Percentiles rank a stretch among this genome's conserved stretches.
phyloP scores from a whole-genome alignment of 2,888 invertebrate genomes.

The Spodoptera exigua region DNA sequence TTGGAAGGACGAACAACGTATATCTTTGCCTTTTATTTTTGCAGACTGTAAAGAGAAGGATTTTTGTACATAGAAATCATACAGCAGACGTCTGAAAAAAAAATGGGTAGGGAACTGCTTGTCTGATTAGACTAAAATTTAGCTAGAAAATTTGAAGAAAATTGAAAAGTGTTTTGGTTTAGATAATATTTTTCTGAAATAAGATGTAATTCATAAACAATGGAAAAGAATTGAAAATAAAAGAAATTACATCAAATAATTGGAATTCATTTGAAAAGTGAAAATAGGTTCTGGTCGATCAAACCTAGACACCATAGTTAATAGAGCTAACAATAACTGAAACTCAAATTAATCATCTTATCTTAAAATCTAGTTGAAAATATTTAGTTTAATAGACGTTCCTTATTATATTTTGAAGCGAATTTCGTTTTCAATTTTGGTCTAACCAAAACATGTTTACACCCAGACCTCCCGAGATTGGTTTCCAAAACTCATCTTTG shows the following conservation, averaged over 20 bases:
- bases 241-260: no score
- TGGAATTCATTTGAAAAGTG: no score
- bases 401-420: constrained; percentile 19
- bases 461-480: constrained; percentile 41
- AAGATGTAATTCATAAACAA: no score
- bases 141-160: no score
- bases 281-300: no score
- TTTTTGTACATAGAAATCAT: not conserved
- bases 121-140: no score
- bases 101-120: no score
- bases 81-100: not conserved
- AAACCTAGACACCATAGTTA: no score
- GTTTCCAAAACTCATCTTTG: constrained; percentile 51
- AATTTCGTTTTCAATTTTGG: constrained; percentile 30
- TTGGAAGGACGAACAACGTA: constrained; percentile 61
- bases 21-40: constrained; percentile 29
- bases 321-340: no score
- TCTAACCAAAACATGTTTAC: constrained; percentile 56
- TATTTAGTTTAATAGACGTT: constrained; percentile 21
- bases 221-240: no score
- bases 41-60: constrained; percentile 10
- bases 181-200: no score
- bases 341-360: not conserved
- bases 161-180: no score
- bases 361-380: not conserved